Evolutionary conservation across 1,140 invertebrate genomes (phyloP).

Genomic region (Diorhabda carinulata): DNA sequence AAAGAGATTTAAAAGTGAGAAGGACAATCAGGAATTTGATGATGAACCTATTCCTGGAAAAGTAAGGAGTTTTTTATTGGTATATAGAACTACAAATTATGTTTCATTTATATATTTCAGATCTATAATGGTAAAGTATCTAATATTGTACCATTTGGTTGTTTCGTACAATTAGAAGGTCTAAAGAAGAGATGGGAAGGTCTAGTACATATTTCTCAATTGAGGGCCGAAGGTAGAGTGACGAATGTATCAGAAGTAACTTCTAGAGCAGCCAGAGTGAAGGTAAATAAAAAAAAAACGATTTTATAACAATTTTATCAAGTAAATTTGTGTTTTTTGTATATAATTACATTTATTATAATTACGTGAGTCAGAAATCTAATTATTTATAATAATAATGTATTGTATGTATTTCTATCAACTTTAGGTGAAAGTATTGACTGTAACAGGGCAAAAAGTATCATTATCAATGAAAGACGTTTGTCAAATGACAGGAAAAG

Average conservation of each 20-base stretch:
- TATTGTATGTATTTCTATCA: too few relatives aligned
- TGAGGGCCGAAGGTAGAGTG: conserved; percentile 88
- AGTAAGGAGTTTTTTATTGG: conserved; percentile 39
- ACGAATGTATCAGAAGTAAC: conserved; percentile 94
- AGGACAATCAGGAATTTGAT: conserved; percentile 52
- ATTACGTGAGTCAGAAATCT: too few relatives aligned
- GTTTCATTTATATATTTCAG: conserved; percentile 44
- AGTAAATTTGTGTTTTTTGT: too few relatives aligned
- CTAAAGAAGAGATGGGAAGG: conserved; percentile 88
- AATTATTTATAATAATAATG: too few relatives aligned
- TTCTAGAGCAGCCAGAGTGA: conserved; percentile 84
- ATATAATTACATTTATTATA: too few relatives aligned
- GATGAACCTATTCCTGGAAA: conserved; percentile 64
- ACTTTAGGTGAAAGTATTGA: conserved; percentile 74
- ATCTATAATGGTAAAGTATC: conserved; percentile 94
- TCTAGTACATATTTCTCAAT: conserved; percentile 95
- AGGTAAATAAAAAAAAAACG: conserved; percentile 55
- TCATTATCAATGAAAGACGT: conserved; percentile 99
- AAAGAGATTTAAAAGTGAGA: conserved; percentile 49
- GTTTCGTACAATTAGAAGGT: conserved; percentile 95
- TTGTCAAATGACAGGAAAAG: conserved; percentile 89
- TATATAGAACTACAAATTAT: neutral
- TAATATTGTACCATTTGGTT: conserved; percentile 95
- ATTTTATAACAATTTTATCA: too few relatives aligned
- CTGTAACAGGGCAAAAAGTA: conserved; percentile 88